Percentiles rank a stretch among this genome's conserved stretches.
These are phyloP conservation scores for Caranx melampygus DNA, from an alignment of 2,113 vertebrate genomes.

Conservation along the genomic window DNA sequence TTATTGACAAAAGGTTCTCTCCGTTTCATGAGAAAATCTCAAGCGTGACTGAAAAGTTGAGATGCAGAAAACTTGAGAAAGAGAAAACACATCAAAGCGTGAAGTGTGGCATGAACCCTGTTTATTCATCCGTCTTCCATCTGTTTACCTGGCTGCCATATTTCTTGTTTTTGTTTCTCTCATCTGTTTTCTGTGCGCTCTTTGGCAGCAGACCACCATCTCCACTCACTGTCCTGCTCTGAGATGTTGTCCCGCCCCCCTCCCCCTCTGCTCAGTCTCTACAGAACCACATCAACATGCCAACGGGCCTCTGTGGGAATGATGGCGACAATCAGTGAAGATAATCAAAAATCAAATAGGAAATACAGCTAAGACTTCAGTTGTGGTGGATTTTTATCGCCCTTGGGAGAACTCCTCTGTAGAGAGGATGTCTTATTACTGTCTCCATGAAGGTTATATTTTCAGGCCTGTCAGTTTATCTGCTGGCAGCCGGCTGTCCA, in stretches of 20 bases:
- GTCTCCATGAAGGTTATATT: background rate
- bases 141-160: constrained; percentile 46
- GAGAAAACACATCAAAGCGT: background rate
- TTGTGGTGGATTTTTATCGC: constrained; percentile 6
- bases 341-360: constrained; percentile 51
- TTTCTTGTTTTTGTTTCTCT: constrained; percentile 17
- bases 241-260: background rate
- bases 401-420: background rate
- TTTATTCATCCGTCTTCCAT: constrained; percentile 9
- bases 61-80: background rate
- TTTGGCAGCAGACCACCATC: constrained; percentile 41
- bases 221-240: constrained; percentile 33
- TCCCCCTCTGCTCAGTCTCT: constrained; percentile 3
- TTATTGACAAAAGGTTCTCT: background rate
- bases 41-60: background rate
- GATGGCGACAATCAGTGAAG: constrained; percentile 29
- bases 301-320: constrained; percentile 27
- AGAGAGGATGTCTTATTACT: constrained; percentile 34
- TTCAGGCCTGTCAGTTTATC: constrained; percentile 6
- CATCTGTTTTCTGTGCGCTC: constrained; percentile 9
- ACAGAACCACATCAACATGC: constrained; percentile 25
- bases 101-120: background rate
- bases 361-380: constrained; percentile 11
- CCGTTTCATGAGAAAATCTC: background rate
- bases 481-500: constrained; percentile 3